phyloP scores from a whole-genome alignment of 2,888 invertebrate species.

The Acrocera orbiculus region DNA sequence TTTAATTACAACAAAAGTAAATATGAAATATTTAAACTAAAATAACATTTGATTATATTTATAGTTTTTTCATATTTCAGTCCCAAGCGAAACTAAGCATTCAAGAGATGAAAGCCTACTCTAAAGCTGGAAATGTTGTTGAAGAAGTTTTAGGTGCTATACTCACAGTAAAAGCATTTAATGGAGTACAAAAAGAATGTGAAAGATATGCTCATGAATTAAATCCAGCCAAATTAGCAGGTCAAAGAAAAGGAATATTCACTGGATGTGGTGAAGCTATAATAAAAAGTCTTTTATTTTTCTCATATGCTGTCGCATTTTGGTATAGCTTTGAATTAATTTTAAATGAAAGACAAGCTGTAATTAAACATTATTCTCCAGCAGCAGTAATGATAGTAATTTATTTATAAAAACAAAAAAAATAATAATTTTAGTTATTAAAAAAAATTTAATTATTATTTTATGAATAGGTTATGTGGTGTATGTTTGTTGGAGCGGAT shows the following conservation, averaged over 20 bases:
- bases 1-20: constrained; percentile 55
- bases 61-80: constrained; percentile 19
- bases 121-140: constrained; percentile 55
- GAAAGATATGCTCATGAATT: constrained; percentile 40
- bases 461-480: not conserved
- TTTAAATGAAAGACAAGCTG: constrained; percentile 41
- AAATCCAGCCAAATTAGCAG: constrained; percentile 44
- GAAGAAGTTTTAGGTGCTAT: constrained; percentile 59
- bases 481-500: constrained; percentile 60
- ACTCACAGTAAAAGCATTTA: constrained; percentile 61
- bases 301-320: constrained; percentile 58
- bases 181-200: constrained; percentile 57
- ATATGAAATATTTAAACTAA: constrained; percentile 12
- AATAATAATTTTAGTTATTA: not conserved
- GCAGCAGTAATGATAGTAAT: constrained; percentile 56
- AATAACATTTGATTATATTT: not conserved
- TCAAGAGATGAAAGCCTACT: constrained; percentile 51
- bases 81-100: constrained; percentile 49
- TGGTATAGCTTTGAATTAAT: constrained; percentile 68
- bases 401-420: constrained; percentile 9
- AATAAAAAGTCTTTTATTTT: constrained; percentile 56
- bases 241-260: constrained; percentile 44
- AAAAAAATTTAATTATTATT: not conserved
- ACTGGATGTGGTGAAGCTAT: constrained; percentile 52
- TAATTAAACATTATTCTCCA: constrained; percentile 45